Evolutionary conservation across 2,113 vertebrate species (phyloP).

Genomic region (Brachirus orientalis): DNA sequence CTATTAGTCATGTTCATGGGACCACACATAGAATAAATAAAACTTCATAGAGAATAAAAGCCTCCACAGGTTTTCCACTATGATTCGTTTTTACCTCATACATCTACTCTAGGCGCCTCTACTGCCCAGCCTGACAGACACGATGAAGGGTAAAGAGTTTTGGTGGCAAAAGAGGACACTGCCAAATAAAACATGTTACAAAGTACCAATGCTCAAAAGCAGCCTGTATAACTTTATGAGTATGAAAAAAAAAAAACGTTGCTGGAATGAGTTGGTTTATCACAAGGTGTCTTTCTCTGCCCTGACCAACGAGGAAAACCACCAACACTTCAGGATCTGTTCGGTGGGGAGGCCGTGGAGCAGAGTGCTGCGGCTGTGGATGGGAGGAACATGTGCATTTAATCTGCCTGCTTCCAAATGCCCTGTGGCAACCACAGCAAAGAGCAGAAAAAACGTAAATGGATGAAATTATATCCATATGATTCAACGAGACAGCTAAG

Average conservation of each 20-base stretch:
- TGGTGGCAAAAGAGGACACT: constrained; percentile 37
- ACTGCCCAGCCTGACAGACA: constrained; percentile 53
- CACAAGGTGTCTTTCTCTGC: constrained; percentile 74
- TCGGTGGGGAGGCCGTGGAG: constrained; percentile 66
- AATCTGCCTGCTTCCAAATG: constrained; percentile 87
- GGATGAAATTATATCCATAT: constrained; percentile 89
- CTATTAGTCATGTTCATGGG: constrained; percentile 72
- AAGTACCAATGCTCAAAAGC: constrained; percentile 51
- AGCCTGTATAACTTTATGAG: constrained; percentile 46
- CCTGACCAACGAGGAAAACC: constrained; percentile 81
- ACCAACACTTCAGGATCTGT: constrained; percentile 85
- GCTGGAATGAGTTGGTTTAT: constrained; percentile 58
- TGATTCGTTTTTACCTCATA: constrained; percentile 59
- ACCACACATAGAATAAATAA: constrained; percentile 36
- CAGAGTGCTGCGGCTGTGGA: constrained; percentile 72
- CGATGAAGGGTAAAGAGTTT: constrained; percentile 26
- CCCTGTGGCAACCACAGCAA: constrained; percentile 85
- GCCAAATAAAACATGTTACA: constrained; percentile 53
- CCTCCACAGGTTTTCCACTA: constrained; percentile 31
- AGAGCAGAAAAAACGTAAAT: constrained; percentile 86
- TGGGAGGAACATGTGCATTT: constrained; percentile 86
- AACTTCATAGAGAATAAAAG: constrained; percentile 30
- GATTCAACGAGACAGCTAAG: constrained; percentile 88
- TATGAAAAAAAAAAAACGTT: constrained; percentile 36
- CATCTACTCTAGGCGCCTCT: constrained; percentile 44